phyloP scores from a whole-genome alignment of 2,797 vertebrate species.

The Allobates femoralis region DNA sequence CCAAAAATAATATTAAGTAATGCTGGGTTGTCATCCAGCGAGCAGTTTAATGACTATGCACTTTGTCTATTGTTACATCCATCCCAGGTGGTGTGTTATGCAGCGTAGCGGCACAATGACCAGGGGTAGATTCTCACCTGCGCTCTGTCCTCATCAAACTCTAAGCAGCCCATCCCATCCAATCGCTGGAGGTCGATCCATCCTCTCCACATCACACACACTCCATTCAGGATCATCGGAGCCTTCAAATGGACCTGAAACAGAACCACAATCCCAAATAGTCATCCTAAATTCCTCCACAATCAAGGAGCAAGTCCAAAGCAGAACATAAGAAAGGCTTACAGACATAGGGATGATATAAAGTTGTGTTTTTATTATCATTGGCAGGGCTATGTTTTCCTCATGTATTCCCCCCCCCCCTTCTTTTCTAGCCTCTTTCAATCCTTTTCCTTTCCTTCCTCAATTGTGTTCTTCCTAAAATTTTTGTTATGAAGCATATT shows the following conservation, averaged over 20 bases:
- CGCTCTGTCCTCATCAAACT: conserved; percentile 95
- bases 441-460: too few relatives aligned
- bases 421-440: too few relatives aligned
- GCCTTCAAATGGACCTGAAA: conserved; percentile 94
- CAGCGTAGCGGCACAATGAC: neutral
- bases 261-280: conserved; percentile 6
- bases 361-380: too few relatives aligned
- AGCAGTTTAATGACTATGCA: neutral
- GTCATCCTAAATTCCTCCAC: neutral
- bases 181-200: conserved; percentile 97
- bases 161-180: conserved; percentile 97
- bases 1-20: conserved; percentile 8
- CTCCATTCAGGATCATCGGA: conserved; percentile 98
- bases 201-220: conserved; percentile 98
- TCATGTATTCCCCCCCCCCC: too few relatives aligned
- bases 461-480: too few relatives aligned
- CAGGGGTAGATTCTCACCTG: conserved; percentile 79
- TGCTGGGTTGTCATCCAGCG: neutral
- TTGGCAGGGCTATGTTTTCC: too few relatives aligned
- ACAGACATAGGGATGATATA: too few relatives aligned
- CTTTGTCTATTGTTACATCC: neutral
- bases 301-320: too few relatives aligned
- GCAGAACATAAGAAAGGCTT: too few relatives aligned
- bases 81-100: neutral
- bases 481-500: too few relatives aligned